Evolutionary conservation across 2,888 invertebrate species (phyloP).

Genomic region (Diplazon laetatorius): DNA sequence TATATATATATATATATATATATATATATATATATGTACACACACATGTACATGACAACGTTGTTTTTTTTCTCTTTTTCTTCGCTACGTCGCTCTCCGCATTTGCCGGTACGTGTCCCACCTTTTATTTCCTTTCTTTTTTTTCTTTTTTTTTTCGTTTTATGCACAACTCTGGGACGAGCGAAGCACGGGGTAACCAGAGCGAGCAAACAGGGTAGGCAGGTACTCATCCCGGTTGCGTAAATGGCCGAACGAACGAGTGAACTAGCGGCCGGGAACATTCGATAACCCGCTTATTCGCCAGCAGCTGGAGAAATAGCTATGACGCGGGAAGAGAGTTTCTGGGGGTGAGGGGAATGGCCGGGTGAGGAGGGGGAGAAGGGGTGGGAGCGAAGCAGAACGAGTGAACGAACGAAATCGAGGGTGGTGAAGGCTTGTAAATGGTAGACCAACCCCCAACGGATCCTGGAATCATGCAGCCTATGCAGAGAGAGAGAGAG

Average conservation of each 20-base stretch:
- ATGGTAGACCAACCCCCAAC: conserved; percentile 14
- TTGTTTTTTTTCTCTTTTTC: conserved; percentile 1
- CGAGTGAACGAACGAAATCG: conserved; percentile 29
- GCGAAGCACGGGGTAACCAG: conserved; percentile 3
- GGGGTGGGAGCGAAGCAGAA: conserved; percentile 19
- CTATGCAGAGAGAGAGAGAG: no score
- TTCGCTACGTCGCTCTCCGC: not conserved
- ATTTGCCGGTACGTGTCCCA: not conserved
- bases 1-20: no score
- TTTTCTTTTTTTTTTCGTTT: not conserved
- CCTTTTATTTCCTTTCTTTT: not conserved
- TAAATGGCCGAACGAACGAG: conserved; percentile 22
- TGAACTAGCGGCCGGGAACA: conserved; percentile 31
- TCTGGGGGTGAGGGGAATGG: not conserved
- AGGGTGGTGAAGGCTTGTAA: conserved; percentile 34
- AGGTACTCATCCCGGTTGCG: conserved; percentile 23
- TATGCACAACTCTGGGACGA: conserved; percentile 12
- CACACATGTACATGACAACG: not conserved
- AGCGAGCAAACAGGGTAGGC: conserved; percentile 27
- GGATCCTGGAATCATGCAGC: conserved; percentile 20
- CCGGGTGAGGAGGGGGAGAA: conserved; percentile 9
- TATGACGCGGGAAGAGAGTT: not conserved
- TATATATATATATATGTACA: no score
- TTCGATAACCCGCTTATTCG: conserved; percentile 46
- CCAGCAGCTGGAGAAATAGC: conserved; percentile 28